Evolutionary conservation across 2,888 invertebrate species (phyloP).

Genomic region (Podotricha telesiphe): DNA sequence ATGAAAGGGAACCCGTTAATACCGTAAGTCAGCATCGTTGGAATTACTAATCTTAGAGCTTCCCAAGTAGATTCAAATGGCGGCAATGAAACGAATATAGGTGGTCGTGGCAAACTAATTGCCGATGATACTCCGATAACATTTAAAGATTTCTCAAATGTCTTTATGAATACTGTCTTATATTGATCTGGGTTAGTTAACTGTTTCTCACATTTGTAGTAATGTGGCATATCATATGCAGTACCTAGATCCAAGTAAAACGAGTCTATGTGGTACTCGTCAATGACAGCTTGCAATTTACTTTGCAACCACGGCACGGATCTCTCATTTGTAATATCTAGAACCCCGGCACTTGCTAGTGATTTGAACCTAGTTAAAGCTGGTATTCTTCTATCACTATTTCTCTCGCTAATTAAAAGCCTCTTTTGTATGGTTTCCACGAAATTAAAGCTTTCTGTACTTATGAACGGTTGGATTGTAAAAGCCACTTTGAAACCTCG

Average conservation of each 20-base stretch:
- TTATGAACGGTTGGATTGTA: constrained; percentile 95
- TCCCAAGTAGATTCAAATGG: constrained; percentile 95
- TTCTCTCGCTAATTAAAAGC: constrained; percentile 90
- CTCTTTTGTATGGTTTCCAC: constrained; percentile 89
- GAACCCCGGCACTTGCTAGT: constrained; percentile 90
- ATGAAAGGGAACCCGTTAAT: constrained; percentile 96
- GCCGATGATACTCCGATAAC: constrained; percentile 94
- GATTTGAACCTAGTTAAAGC: constrained; percentile 93
- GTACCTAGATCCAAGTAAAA: constrained; percentile 93
- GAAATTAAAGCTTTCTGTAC: constrained; percentile 92
- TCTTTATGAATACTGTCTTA: constrained; percentile 88
- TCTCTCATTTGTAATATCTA: constrained; percentile 93
- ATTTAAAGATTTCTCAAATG: constrained; percentile 84
- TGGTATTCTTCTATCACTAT: constrained; percentile 90
- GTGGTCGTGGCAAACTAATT: constrained; percentile 90
- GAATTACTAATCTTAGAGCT: constrained; percentile 91
- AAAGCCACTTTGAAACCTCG: constrained; percentile 94
- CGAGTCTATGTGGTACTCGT: constrained; percentile 91
- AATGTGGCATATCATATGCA: constrained; percentile 93
- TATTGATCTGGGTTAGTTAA: constrained; percentile 92
- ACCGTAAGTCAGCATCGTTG: constrained; percentile 93
- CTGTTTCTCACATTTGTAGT: constrained; percentile 89
- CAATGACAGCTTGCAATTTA: constrained; percentile 87
- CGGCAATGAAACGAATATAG: constrained; percentile 93
- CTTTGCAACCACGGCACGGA: constrained; percentile 91